Percentiles rank a stretch among this genome's conserved stretches.
Evolutionary conservation across 2,888 invertebrate genomes (phyloP).

Genomic region (Oxytorus armatus): DNA sequence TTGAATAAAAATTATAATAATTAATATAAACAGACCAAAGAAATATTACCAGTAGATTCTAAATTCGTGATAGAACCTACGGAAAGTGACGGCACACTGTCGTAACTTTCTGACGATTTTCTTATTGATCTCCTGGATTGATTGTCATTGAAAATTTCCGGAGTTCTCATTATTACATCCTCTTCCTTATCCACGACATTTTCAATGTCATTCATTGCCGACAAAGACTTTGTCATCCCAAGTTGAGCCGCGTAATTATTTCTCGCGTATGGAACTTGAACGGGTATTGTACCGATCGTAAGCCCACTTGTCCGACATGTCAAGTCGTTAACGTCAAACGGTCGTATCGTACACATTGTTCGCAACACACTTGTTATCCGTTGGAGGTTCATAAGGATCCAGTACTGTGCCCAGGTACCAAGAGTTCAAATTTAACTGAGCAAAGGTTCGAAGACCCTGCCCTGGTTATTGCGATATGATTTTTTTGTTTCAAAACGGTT

Average conservation of each 20-base stretch:
- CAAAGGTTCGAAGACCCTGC: constrained; percentile 72
- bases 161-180: not conserved
- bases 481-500: not conserved
- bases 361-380: constrained; percentile 53
- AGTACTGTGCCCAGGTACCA: constrained; percentile 71
- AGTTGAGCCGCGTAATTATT: constrained; percentile 42
- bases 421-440: constrained; percentile 75
- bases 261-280: constrained; percentile 44
- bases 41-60: constrained; percentile 2
- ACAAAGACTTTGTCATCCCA: constrained; percentile 1
- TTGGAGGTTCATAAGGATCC: constrained; percentile 61
- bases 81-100: not conserved
- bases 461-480: constrained; percentile 44
- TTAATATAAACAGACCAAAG: too few species aligned
- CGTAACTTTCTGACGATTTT: not conserved
- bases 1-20: too few species aligned
- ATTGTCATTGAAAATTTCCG: not conserved
- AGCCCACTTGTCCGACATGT: not conserved
- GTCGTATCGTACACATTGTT: constrained; percentile 46
- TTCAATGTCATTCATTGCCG: not conserved
- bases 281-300: constrained; percentile 50
- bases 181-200: not conserved
- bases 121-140: not conserved
- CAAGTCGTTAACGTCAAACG: constrained; percentile 23
- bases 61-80: not conserved